Evolutionary conservation across 1,140 invertebrate species (phyloP).

Genomic region (Dreissena polymorpha): DNA sequence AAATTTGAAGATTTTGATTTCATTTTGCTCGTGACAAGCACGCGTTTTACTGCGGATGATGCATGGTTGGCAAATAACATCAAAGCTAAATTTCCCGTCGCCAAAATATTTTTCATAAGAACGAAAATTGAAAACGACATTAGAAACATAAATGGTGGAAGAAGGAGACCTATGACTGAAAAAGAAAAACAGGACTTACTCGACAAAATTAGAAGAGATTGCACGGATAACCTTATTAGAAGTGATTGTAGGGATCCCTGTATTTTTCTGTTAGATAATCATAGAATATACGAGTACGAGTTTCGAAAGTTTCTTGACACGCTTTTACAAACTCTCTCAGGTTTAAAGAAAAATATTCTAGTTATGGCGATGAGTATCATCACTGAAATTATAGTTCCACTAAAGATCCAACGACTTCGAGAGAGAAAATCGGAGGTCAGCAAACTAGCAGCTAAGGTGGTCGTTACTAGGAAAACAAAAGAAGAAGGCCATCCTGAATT

Average conservation of each 20-base stretch:
- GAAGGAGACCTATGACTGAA: background rate
- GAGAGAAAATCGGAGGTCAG: too few relatives aligned
- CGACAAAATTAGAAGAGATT: background rate
- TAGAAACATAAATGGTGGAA: background rate
- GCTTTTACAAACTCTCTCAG: background rate
- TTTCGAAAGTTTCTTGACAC: background rate
- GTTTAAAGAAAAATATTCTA: background rate
- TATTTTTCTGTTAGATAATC: conserved; percentile 6
- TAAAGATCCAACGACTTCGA: too few relatives aligned
- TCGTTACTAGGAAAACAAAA: too few relatives aligned
- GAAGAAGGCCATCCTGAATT: too few relatives aligned
- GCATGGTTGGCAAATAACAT: background rate
- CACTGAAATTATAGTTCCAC: too few relatives aligned
- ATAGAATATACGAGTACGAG: background rate
- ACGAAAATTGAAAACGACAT: background rate
- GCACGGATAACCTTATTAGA: background rate
- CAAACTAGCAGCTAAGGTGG: too few relatives aligned
- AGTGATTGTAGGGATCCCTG: background rate
- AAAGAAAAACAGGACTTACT: background rate
- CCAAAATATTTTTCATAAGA: background rate
- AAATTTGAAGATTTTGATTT: background rate
- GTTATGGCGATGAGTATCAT: too few relatives aligned
- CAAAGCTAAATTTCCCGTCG: background rate
- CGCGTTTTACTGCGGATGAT: background rate
- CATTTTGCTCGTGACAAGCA: background rate